These are phyloP conservation scores for Dendrolimus houi DNA, from an alignment of 2,888 invertebrate genomes.

Conservation along the genomic window DNA sequence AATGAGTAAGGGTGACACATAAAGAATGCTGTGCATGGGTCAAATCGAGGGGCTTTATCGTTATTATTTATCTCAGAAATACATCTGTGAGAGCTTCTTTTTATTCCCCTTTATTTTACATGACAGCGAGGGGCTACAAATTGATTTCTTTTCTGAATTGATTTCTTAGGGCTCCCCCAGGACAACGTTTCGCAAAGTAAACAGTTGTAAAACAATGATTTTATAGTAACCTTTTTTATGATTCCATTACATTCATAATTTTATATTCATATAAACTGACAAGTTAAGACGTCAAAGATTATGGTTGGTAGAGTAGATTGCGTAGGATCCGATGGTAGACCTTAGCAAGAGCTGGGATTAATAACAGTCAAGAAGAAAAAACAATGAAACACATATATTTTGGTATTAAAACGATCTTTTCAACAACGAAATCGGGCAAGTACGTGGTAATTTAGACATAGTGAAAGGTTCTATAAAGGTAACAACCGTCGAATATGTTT, in stretches of 20 bases:
- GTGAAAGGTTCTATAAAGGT: too few species aligned
- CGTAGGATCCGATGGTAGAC: too few species aligned
- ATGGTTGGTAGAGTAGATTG: too few species aligned
- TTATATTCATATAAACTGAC: too few species aligned
- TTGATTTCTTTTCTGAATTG: slow-evolving; percentile 40
- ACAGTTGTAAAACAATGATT: slow-evolving; percentile 25
- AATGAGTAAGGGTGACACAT: slow-evolving; percentile 41
- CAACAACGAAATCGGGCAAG: too few species aligned
- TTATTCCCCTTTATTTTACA: slow-evolving; percentile 49
- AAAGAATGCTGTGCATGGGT: slow-evolving; percentile 41
- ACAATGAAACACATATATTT: too few species aligned
- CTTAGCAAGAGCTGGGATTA: too few species aligned
- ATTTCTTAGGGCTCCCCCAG: slow-evolving; percentile 30
- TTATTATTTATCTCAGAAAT: slow-evolving; percentile 53
- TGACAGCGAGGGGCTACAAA: slow-evolving; percentile 36
- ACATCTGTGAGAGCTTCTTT: slow-evolving; percentile 39
- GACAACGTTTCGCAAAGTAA: slow-evolving; percentile 22
- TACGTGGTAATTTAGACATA: too few species aligned
- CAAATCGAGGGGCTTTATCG: slow-evolving; percentile 48
- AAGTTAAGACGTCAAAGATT: too few species aligned
- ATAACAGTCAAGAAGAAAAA: too few species aligned
- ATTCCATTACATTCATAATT: neutral
- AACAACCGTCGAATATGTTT: too few species aligned
- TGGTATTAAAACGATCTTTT: too few species aligned
- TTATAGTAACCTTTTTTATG: slow-evolving; percentile 16